Base-by-base conservation (phyloP, 2,888 invertebrate species). In the Pandemis cinnamomeana region DNA sequence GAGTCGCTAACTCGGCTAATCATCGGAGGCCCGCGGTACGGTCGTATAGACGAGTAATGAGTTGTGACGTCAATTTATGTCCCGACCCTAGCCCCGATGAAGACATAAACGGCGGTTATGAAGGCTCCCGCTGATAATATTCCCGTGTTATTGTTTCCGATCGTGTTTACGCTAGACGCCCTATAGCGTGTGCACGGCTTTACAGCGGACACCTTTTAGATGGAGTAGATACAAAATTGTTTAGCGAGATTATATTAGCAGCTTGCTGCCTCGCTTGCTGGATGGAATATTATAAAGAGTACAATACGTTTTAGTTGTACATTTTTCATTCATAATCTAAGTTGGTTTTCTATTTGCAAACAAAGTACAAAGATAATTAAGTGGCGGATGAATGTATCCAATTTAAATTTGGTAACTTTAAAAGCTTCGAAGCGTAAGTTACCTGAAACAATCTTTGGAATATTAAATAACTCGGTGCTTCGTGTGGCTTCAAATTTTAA, bases 101-200 rank as follows among this genome's bases (percentile, higher is more conserved):
- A 86, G 86, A 83, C 84, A 86, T 87, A 84, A 87, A 86, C 82
- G 81, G 78, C 80, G 84, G 72, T 85, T 85, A 85, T 87, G 87
- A 86, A 85, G 82, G 78, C 81, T 80, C 83, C 83, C 79, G 83
- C 86, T 85, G 85, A 87, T 87, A 86, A 84, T 85, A 86, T 84
- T 83, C 80, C 80, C 80, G 81, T 83, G 83, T 84, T 86, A 86
- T 87, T 85, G 84, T 86, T 86, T 84, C 83, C 82, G 83, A 85
- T 83, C 81, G 79, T 77, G 80, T 84, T 83, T 83, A 83, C 78
- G 82, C 75, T 75, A 71, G 76, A 77, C 77, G 60, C 27, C 20
- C 55, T 62, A 42, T 63, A 67, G 41, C 20, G 41, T 67, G 53
- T 62, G 71, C 71, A 71, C 48, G 36, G 72, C 67, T 75, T 69